Evolutionary conservation across 2,888 invertebrate species (phyloP), one percentile per base, ranked within the genome.

Genomic region (Cabera pusaria): DNA sequence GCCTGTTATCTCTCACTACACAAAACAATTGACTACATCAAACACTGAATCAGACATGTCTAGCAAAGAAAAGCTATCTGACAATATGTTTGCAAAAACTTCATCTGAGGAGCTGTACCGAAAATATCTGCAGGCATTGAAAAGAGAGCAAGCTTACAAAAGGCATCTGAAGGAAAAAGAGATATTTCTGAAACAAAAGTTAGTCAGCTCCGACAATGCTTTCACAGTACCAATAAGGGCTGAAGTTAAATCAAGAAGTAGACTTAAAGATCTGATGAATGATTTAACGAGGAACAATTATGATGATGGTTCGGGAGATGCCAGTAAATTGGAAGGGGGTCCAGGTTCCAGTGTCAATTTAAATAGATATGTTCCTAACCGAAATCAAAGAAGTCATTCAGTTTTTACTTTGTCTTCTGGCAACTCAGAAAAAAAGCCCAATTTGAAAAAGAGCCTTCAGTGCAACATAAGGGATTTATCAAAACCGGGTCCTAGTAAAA

Each of bases 301-400:
- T 53, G 75, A 81, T 35, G 81, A 86, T 56, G 86, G 87, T 7
- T 87, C 87, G 3, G 88, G 88, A 3, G 88, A 88, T 58, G 87
- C 86, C n/a, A 80, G 81, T 56, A 85, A 82, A 59, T 51, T 86
- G 32, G 81, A 83, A 62, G 76, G 77, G 7, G 72, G 74, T 9
- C 70, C 72, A 6, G 64, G 59, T 32, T 59, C 69, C 4, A 67
- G 72, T 48, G 44, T 53, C 5, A 51, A 74, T 31, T 35, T 59
- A 9, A 57, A 69, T n/a, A 61, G 42, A 46, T 46, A 54, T 24
- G 46, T 52, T 46, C 43, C 58, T 17, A 31, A 59, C n/a, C 70
- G 58, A 43, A 75, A 59, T 36, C 78, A 77, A 35, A 75, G 77
- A 56, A 85, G 74, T 47, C 87, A 88, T 53, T 86, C 87, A 3